These are phyloP conservation scores for Cerceris ruficornis DNA, from an alignment of 2,888 invertebrate genomes.

Conservation along the genomic window DNA sequence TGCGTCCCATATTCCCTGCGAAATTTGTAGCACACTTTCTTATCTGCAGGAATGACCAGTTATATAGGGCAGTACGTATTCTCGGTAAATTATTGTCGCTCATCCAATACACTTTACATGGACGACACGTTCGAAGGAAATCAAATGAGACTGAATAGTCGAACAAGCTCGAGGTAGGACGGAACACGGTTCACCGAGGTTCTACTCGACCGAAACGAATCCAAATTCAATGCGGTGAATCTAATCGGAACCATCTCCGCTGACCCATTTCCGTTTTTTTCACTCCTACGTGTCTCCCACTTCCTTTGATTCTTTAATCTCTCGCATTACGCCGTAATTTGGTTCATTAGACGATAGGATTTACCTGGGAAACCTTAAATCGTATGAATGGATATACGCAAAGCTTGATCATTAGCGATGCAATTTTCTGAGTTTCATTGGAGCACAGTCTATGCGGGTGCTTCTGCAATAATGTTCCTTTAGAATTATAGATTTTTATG, in stretches of 20 bases:
- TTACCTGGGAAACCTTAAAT: too few species aligned
- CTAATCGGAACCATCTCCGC: slow-evolving; percentile 70
- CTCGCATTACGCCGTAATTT: slow-evolving; percentile 1
- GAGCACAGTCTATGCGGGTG: too few species aligned
- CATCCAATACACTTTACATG: slow-evolving; percentile 40
- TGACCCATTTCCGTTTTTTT: slow-evolving; percentile 61
- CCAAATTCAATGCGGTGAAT: slow-evolving; percentile 65
- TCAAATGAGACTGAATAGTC: slow-evolving; percentile 55
- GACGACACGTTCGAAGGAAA: slow-evolving; percentile 53
- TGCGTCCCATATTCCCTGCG: slow-evolving; percentile 11
- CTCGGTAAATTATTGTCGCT: slow-evolving; percentile 39
- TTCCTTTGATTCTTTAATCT: slow-evolving; percentile 17
- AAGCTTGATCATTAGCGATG: too few species aligned
- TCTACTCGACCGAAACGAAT: slow-evolving; percentile 54
- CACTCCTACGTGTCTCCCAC: not conserved
- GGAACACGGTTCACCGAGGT: slow-evolving; percentile 44
- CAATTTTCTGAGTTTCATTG: too few species aligned
- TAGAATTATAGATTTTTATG: too few species aligned
- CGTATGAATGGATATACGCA: too few species aligned
- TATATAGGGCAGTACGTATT: slow-evolving; percentile 14
- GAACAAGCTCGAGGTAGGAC: slow-evolving; percentile 27
- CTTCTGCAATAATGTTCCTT: too few species aligned
- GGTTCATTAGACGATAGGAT: not conserved
- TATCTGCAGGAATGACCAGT: slow-evolving; percentile 7
- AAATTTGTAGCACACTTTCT: slow-evolving; percentile 27